Conservation (phyloP, 2,113 vertebrate genomes). For the Trogon surrucura region DNA sequence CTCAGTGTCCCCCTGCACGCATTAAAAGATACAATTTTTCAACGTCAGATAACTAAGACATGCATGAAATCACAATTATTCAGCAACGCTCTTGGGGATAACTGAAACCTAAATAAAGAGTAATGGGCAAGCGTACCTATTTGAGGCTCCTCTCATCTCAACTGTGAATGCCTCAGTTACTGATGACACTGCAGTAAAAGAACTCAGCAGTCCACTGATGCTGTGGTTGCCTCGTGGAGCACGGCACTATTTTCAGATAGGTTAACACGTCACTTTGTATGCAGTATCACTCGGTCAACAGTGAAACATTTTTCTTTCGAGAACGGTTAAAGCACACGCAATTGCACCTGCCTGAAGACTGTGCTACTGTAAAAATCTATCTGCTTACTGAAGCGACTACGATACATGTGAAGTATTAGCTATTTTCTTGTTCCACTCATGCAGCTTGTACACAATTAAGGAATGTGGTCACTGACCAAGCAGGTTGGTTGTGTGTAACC, state of each 20-base stretch:
- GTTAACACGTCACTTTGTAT: background rate
- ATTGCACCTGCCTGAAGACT: background rate
- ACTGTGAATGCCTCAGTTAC: conserved; percentile 9
- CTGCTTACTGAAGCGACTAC: background rate
- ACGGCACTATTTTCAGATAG: background rate
- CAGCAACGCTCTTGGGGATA: background rate
- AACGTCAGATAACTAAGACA: background rate
- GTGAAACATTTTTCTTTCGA: background rate
- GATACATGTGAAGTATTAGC: background rate
- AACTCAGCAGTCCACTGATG: conserved; percentile 7
- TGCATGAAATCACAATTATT: background rate
- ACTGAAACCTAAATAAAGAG: conserved; percentile 6
- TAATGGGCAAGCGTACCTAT: conserved; percentile 38
- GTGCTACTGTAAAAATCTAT: background rate
- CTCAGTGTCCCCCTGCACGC: conserved; percentile 15
- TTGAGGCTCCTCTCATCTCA: conserved; percentile 49
- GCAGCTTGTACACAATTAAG: background rate
- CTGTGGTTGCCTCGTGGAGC: background rate
- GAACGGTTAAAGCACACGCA: background rate
- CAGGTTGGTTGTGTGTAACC: background rate
- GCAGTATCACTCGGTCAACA: background rate
- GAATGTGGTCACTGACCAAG: background rate
- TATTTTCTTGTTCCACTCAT: background rate
- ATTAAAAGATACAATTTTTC: background rate
- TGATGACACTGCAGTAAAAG: conserved; percentile 14